These are phyloP conservation scores for Botrylloides violaceus DNA, from an alignment of 23 tunicate species.

Conservation along the genomic window DNA sequence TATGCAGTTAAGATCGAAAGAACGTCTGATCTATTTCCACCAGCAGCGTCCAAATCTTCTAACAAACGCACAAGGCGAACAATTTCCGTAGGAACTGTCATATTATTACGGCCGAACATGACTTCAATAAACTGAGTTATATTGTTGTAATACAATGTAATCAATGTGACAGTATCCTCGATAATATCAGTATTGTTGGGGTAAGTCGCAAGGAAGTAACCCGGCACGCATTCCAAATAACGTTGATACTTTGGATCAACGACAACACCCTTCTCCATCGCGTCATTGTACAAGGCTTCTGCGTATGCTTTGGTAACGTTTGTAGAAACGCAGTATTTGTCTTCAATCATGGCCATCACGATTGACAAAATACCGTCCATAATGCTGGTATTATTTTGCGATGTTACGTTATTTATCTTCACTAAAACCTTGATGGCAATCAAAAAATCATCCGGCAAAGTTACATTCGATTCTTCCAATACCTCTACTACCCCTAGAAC, in stretches of 20 bases:
- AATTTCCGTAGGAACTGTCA: constrained; percentile 5
- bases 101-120: neutral
- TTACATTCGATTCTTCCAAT: too few relatives aligned
- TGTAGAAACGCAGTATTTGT: constrained; percentile 5
- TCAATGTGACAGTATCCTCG: neutral
- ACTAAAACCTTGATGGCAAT: neutral
- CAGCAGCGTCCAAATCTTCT: neutral
- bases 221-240: constrained; percentile 8
- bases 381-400: neutral
- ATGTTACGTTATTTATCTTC: neutral
- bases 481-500: too few relatives aligned
- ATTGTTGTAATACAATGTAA: constrained; percentile 7
- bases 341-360: neutral
- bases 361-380: neutral
- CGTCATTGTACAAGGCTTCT: neutral
- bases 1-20: neutral
- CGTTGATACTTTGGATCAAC: neutral
- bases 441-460: neutral
- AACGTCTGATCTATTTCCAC: neutral
- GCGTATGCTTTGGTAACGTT: constrained; percentile 13
- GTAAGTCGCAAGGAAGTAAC: constrained; percentile 1
- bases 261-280: neutral
- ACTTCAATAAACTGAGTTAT: neutral
- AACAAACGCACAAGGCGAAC: neutral
- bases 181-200: constrained; percentile 3